phyloP scores from a whole-genome alignment of 1,140 invertebrate genomes.

The Panulirus ornatus region DNA sequence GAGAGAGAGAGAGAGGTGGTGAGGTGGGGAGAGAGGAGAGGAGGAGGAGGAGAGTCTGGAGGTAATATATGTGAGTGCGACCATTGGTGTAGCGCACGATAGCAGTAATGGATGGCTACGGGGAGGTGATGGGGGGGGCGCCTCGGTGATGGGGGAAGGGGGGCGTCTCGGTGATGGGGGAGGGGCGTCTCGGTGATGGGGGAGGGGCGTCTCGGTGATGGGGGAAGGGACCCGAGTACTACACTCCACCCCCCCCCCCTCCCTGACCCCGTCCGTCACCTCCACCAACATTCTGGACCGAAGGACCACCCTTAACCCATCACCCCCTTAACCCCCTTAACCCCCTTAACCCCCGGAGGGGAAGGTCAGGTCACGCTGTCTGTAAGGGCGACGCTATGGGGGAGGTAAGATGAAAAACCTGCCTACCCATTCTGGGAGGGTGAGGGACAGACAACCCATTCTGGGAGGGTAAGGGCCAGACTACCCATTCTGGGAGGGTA shows the following conservation, averaged over 20 bases:
- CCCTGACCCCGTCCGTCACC: too few relatives aligned
- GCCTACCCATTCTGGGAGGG: too few relatives aligned
- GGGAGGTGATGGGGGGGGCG: not conserved
- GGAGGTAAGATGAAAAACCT: too few relatives aligned
- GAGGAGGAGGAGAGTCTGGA: constrained; percentile 2
- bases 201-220: not conserved
- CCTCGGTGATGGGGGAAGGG: not conserved
- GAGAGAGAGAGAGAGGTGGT: not conserved
- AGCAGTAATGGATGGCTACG: constrained; percentile 31
- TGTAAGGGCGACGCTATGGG: too few relatives aligned
- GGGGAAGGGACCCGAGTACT: not conserved
- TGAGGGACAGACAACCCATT: too few relatives aligned
- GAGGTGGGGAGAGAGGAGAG: not conserved
- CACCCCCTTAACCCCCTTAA: not conserved
- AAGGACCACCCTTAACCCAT: too few relatives aligned
- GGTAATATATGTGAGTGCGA: constrained; percentile 43
- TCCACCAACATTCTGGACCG: too few relatives aligned
- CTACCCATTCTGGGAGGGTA: too few relatives aligned
- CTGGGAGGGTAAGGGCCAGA: too few relatives aligned
- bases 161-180: not conserved
- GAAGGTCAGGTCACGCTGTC: too few relatives aligned
- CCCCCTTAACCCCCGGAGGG: not conserved
- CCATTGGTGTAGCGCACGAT: constrained; percentile 46
- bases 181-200: not conserved
- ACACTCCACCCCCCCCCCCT: not conserved